Evolutionary conservation across 2,113 vertebrate species (phyloP).

Genomic region (Gavia stellata): DNA sequence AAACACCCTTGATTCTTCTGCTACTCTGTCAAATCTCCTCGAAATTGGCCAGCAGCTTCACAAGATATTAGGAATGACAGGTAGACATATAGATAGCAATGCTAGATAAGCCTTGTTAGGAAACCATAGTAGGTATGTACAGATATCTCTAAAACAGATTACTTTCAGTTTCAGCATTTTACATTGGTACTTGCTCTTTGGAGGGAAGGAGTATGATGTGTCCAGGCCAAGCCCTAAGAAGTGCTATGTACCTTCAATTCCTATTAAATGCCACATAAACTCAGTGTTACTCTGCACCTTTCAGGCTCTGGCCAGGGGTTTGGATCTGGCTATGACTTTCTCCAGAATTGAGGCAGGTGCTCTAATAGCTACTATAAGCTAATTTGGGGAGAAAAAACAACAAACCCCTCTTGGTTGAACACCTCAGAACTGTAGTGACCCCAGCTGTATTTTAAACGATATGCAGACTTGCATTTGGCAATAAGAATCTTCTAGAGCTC

Average conservation of each 20-base stretch:
- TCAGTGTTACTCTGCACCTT: neutral
- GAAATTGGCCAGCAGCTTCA: neutral
- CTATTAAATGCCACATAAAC: neutral
- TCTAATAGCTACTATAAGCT: neutral
- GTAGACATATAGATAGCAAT: neutral
- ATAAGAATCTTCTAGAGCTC: neutral
- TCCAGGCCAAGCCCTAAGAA: neutral
- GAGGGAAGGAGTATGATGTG: neutral
- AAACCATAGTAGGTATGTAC: neutral
- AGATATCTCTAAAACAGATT: neutral
- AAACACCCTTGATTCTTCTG: neutral
- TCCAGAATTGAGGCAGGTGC: neutral
- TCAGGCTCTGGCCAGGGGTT: neutral
- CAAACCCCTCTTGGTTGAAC: neutral
- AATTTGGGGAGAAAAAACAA: neutral
- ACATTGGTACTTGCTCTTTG: neutral
- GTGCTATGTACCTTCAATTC: neutral
- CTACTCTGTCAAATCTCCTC: neutral
- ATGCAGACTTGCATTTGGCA: neutral
- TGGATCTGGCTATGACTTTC: neutral
- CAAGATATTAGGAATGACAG: neutral
- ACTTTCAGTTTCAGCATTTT: neutral
- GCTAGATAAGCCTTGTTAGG: neutral
- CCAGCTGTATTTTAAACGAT: neutral
- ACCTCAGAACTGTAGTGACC: neutral